Conservation (phyloP, 2,797 vertebrate genomes). For the Amblyopsis hoosieri region DNA sequence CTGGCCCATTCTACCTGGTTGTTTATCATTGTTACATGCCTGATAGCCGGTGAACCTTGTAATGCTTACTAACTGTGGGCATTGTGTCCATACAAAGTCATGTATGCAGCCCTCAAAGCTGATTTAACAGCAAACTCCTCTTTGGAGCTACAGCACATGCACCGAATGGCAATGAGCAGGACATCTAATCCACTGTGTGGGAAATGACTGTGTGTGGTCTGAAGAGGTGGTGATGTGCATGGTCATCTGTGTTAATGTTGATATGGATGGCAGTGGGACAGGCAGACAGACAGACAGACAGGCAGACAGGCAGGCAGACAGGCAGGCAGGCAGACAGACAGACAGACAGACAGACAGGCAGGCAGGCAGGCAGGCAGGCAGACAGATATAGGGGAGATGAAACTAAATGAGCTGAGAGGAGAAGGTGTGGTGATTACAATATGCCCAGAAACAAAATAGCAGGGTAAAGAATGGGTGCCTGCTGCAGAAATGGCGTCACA, state of each 20-base stretch:
- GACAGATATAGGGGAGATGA: constrained; percentile 1
- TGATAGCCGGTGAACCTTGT: constrained; percentile 24
- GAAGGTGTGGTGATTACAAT: constrained; percentile 15
- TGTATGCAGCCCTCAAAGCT: constrained; percentile 22
- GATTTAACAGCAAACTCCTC: constrained; percentile 43
- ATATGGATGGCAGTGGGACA: constrained; percentile 1
- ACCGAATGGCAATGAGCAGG: constrained; percentile 50
- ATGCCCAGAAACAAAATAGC: constrained; percentile 1
- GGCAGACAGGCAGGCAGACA: too few species aligned
- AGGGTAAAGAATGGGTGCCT: constrained; percentile 17
- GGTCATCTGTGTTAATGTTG: constrained; percentile 9
- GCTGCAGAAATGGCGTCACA: constrained; percentile 54
- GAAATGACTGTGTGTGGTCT: constrained; percentile 20
- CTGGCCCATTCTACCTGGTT: neutral
- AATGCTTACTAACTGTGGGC: constrained; percentile 31
- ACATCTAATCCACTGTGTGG: constrained; percentile 39
- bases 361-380: constrained; percentile 3
- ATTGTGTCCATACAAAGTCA: constrained; percentile 28
- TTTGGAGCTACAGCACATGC: constrained; percentile 24
- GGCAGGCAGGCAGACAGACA: neutral
- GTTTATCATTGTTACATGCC: constrained; percentile 25
- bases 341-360: too few species aligned
- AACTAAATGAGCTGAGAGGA: constrained; percentile 12
- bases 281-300: too few species aligned
- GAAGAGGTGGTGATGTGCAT: constrained; percentile 10